These are phyloP conservation scores for Podiceps cristatus DNA, from an alignment of 2,113 vertebrate species.

Conservation along the genomic window DNA sequence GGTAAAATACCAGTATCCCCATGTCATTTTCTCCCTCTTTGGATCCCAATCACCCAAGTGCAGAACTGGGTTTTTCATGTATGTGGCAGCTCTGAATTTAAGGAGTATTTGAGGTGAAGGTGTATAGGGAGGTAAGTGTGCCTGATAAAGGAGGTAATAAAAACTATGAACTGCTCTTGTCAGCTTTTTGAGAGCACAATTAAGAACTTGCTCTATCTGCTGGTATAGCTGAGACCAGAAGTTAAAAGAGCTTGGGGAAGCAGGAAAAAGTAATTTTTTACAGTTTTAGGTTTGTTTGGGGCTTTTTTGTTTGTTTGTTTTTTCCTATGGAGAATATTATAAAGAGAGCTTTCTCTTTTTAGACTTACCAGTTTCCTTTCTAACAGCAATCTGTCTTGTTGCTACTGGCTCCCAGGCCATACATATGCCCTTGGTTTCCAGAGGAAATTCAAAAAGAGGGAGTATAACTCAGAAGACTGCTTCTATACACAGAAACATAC, in stretches of 20 bases:
- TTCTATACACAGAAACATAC: background rate
- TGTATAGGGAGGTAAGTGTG: background rate
- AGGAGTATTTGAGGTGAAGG: constrained; percentile 9
- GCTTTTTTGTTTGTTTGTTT: background rate
- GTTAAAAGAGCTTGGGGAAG: background rate
- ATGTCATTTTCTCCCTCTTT: background rate
- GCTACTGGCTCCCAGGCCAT: background rate
- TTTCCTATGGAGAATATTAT: background rate
- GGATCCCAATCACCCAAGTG: background rate
- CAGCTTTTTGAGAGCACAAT: constrained; percentile 13
- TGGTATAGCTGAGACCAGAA: background rate
- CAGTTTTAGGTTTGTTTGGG: background rate
- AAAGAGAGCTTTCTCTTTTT: background rate
- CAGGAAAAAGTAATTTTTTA: constrained; percentile 8
- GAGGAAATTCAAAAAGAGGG: background rate
- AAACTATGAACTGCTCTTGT: background rate
- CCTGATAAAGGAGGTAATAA: background rate
- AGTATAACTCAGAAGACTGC: background rate
- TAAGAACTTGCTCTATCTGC: constrained; percentile 3
- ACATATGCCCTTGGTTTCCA: background rate
- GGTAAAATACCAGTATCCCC: background rate
- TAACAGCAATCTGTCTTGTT: background rate
- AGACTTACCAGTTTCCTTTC: background rate
- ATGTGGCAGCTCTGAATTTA: background rate
- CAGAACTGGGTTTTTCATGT: background rate